Conservation (phyloP, 2,113 vertebrate species). For the Hippolais icterina region DNA sequence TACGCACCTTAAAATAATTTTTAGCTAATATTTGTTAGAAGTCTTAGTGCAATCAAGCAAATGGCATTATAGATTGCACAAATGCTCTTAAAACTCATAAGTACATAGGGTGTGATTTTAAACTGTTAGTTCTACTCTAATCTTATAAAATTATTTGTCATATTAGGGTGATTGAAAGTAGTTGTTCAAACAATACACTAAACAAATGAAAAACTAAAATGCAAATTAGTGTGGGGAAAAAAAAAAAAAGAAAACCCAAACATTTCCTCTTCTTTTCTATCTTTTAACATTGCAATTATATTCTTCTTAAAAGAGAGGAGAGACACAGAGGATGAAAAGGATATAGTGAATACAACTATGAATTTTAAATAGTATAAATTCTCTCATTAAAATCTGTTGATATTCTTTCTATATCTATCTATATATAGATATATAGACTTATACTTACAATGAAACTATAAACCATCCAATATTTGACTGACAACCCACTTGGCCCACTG, state of each 20-base stretch:
- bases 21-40: background rate
- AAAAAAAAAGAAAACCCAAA: accelerated
- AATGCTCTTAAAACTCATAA: background rate
- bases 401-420: background rate
- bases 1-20: background rate
- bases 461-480: background rate
- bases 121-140: background rate
- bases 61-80: background rate
- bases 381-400: background rate
- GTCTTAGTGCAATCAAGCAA: background rate
- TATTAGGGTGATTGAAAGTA: background rate
- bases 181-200: background rate
- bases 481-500: background rate
- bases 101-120: background rate
- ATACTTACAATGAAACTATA: background rate
- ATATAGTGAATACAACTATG: background rate
- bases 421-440: background rate
- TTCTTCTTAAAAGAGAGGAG: background rate
- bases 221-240: background rate
- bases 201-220: background rate
- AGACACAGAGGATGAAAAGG: background rate
- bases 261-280: background rate
- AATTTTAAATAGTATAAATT: background rate
- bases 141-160: background rate
- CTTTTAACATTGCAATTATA: background rate